phyloP scores from a whole-genome alignment of 2,113 vertebrate species.

The Taxidea taxus region DNA sequence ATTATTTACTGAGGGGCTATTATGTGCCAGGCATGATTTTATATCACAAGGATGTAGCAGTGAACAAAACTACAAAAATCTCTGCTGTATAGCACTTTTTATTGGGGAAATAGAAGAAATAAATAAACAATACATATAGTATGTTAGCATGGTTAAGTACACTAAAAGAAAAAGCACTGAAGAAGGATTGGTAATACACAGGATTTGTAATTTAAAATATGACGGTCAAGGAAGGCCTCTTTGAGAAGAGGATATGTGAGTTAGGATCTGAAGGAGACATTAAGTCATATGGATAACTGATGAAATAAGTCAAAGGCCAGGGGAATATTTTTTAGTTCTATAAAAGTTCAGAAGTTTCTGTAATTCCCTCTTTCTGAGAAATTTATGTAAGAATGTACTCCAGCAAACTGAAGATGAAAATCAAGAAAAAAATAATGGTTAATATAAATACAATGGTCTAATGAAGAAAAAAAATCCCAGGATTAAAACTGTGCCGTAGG shows the following conservation, averaged over 20 bases:
- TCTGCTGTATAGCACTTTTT: background rate
- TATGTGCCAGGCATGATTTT: constrained; percentile 17
- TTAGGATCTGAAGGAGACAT: background rate
- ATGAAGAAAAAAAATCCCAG: background rate
- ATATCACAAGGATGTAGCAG: background rate
- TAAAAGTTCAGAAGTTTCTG: background rate
- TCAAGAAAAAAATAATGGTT: background rate
- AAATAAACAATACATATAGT: background rate
- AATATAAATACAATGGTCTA: background rate
- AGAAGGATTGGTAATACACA: background rate
- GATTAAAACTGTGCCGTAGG: background rate
- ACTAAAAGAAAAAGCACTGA: background rate
- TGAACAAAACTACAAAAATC: background rate
- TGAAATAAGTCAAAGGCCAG: background rate
- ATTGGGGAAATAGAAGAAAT: constrained; percentile 10
- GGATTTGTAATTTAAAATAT: background rate
- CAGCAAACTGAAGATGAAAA: background rate
- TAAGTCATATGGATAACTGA: background rate
- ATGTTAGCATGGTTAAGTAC: background rate
- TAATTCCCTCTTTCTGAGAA: background rate
- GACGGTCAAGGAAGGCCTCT: background rate
- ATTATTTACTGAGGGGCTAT: constrained; percentile 16
- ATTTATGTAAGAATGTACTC: constrained; percentile 4
- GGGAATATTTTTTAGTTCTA: background rate
- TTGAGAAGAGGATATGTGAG: background rate